These are phyloP conservation scores for Petrolisthes manimaculis DNA, from an alignment of 2,888 invertebrate species.

Conservation along the genomic window DNA sequence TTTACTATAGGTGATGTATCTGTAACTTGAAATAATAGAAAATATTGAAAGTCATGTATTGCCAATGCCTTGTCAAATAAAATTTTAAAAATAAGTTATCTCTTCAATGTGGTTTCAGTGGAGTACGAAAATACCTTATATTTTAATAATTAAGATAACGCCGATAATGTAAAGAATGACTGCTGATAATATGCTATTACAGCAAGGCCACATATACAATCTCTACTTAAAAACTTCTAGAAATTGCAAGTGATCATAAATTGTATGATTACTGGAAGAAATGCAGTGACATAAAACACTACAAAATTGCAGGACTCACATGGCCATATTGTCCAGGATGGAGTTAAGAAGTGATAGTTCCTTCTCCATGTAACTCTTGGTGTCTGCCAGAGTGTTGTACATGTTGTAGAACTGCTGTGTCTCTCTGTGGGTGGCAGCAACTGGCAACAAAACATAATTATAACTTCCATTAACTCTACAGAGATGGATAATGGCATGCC, in stretches of 20 bases:
- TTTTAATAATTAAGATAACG: too few relatives aligned
- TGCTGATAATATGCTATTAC: too few relatives aligned
- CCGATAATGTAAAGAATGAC: too few relatives aligned
- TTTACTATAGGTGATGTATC: too few relatives aligned
- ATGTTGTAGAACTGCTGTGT: constrained; percentile 97
- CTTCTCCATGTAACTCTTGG: constrained; percentile 91
- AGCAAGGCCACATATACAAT: not conserved
- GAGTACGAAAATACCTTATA: too few relatives aligned
- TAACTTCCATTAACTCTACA: too few relatives aligned
- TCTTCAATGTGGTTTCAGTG: too few relatives aligned
- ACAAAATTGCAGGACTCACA: constrained; percentile 28
- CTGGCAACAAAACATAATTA: constrained; percentile 71
- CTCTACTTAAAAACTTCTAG: not conserved
- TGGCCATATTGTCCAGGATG: constrained; percentile 79
- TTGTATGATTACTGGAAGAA: not conserved
- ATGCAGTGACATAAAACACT: not conserved
- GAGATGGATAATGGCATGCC: too few relatives aligned
- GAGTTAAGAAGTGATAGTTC: constrained; percentile 90
- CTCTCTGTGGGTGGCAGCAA: constrained; percentile 94
- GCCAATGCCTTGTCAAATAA: too few relatives aligned
- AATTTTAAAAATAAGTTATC: too few relatives aligned
- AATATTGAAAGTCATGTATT: too few relatives aligned
- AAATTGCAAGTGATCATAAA: not conserved
- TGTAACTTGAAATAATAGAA: too few relatives aligned
- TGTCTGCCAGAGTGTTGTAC: constrained; percentile 94